These are phyloP conservation scores for Doris montereyensis DNA, from an alignment of 2,888 invertebrate genomes.

Conservation along the genomic window DNA sequence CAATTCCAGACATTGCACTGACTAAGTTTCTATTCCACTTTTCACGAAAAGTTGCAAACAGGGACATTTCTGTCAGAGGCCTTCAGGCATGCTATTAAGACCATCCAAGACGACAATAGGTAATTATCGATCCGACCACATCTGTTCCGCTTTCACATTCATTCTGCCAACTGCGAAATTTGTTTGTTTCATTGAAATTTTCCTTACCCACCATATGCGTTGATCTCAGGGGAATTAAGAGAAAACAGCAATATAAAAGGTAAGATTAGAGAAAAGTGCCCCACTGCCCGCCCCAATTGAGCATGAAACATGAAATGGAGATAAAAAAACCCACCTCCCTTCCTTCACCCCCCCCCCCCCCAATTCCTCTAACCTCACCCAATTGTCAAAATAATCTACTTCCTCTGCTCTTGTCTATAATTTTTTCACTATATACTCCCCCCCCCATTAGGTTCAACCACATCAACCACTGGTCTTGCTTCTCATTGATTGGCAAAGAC, in stretches of 20 bases:
- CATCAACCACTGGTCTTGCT: constrained; percentile 59
- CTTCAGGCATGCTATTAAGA: constrained; percentile 49
- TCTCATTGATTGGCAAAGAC: constrained; percentile 66
- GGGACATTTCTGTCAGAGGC: constrained; percentile 57
- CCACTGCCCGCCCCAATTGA: no score
- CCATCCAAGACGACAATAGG: constrained; percentile 60
- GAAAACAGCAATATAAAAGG: no score
- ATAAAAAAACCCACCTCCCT: no score
- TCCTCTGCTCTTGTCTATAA: neutral
- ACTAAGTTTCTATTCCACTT: constrained; percentile 65
- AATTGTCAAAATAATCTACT: neutral
- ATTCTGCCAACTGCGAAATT: no score
- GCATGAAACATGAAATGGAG: no score
- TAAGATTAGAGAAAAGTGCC: no score
- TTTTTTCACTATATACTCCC: neutral
- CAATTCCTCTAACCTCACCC: no score
- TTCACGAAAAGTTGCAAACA: constrained; percentile 62
- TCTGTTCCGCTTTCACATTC: no score
- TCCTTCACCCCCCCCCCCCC: no score
- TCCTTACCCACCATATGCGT: no score
- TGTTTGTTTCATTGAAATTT: no score
- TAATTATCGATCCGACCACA: constrained; percentile 44
- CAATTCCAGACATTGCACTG: constrained; percentile 58
- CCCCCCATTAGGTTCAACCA: constrained; percentile 50
- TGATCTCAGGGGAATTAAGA: no score